Percentiles rank a stretch among this genome's conserved stretches.
phyloP scores from a whole-genome alignment of 1,140 invertebrate species.

The Sinella curviseta region DNA sequence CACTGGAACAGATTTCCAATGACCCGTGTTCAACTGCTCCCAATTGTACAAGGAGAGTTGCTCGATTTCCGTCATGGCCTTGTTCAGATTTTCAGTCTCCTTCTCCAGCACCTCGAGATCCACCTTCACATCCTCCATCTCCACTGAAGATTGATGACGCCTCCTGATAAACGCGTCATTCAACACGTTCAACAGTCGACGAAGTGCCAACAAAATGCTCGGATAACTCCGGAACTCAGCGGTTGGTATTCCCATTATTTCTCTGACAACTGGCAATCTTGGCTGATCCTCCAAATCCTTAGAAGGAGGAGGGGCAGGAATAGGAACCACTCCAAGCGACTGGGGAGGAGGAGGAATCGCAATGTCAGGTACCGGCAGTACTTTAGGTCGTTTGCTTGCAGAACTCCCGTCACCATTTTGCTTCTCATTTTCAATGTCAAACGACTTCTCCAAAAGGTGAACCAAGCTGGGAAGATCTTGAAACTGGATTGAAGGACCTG shows the following conservation, averaged over 20 bases:
- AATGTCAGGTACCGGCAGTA: no score
- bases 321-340: no score
- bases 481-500: no score
- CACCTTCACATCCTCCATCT: background rate
- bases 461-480: no score
- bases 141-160: background rate
- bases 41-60: constrained; percentile 55
- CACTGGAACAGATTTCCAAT: constrained; percentile 75
- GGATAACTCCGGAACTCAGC: background rate
- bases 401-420: no score
- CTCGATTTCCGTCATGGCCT: background rate
- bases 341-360: no score
- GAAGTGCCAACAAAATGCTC: background rate
- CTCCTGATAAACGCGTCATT: background rate
- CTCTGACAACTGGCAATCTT: background rate
- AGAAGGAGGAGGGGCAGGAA: no score
- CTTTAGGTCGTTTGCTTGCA: no score
- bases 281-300: background rate
- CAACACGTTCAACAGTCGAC: background rate
- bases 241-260: background rate
- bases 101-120: no score
- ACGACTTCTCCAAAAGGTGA: no score
- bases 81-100: background rate
- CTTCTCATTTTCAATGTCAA: no score
- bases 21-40: constrained; percentile 79